phyloP scores from a whole-genome alignment of 2,888 invertebrate genomes.

The Stenichneumon culpator region DNA sequence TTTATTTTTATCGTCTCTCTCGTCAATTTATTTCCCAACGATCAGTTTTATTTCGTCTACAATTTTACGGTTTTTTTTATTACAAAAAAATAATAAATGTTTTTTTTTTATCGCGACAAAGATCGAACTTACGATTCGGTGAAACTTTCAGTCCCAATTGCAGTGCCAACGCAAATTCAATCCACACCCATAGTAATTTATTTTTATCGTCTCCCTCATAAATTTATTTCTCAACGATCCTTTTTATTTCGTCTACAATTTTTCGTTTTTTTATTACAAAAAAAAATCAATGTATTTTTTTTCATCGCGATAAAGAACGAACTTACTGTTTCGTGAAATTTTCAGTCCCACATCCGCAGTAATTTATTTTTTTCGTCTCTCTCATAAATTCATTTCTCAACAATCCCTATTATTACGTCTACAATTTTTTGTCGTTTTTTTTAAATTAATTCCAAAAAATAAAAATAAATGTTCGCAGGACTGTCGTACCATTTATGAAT shows the following conservation, averaged over 20 bases:
- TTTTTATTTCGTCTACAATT: not conserved
- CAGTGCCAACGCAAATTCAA: no score
- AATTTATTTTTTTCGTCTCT: no score
- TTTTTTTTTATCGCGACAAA: not conserved
- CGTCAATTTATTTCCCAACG: not conserved
- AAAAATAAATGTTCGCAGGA: slow-evolving; percentile 71
- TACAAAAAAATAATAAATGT: not conserved
- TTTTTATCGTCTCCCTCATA: no score
- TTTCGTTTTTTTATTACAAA: slow-evolving; percentile 36
- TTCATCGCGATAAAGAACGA: not conserved
- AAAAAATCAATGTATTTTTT: not conserved
- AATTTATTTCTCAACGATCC: not conserved
- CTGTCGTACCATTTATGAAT: slow-evolving; percentile 84
- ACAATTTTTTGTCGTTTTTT: not conserved
- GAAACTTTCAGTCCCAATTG: not conserved
- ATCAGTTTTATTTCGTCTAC: not conserved
- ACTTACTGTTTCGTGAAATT: slow-evolving; percentile 1
- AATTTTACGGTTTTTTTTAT: slow-evolving; percentile 46
- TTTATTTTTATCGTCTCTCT: no score
- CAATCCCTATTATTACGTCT: not conserved
- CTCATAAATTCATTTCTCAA: not conserved
- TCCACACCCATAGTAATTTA: no score
- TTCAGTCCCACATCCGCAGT: not conserved
- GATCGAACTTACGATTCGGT: not conserved
- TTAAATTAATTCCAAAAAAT: no score